Percentiles rank a stretch among this genome's conserved stretches.
Conservation (phyloP, 2,113 vertebrate species). For the Pelusios castaneus region DNA sequence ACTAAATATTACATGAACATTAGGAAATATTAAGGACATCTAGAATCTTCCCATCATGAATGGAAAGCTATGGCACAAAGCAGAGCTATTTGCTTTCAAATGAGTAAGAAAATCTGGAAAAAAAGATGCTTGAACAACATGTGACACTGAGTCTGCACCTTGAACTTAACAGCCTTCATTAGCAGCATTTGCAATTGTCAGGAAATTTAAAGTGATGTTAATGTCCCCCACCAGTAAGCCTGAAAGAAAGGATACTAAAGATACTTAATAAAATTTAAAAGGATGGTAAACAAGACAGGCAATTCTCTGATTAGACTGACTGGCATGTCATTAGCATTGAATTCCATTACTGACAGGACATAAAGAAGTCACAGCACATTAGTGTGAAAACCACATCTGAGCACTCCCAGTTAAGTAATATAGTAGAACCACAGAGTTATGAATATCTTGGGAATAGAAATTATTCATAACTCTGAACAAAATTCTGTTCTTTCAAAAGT, state of each 20-base stretch:
- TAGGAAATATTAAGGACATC: slow-evolving; percentile 2
- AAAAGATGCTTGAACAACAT: background rate
- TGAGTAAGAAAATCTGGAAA: background rate
- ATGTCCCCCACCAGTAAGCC: background rate
- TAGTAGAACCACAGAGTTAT: too few relatives aligned
- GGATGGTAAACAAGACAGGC: background rate
- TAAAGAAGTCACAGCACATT: slow-evolving; percentile 5
- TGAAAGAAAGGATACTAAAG: background rate
- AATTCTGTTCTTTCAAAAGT: too few relatives aligned
- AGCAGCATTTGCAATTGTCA: background rate
- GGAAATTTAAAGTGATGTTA: background rate
- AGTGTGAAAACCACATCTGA: background rate
- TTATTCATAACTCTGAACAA: background rate
- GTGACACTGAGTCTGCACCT: background rate
- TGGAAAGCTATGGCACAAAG: background rate
- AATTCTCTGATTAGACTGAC: background rate
- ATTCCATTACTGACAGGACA: background rate
- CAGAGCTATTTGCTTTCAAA: slow-evolving; percentile 3
- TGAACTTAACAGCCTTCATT: background rate
- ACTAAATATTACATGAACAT: background rate
- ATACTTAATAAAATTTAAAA: slow-evolving; percentile 11
- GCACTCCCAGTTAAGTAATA: background rate
- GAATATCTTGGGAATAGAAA: background rate
- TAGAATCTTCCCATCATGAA: slow-evolving; percentile 1
- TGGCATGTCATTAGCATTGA: background rate